Conservation (phyloP, 2,797 vertebrate genomes). For the Ataeniobius toweri region DNA sequence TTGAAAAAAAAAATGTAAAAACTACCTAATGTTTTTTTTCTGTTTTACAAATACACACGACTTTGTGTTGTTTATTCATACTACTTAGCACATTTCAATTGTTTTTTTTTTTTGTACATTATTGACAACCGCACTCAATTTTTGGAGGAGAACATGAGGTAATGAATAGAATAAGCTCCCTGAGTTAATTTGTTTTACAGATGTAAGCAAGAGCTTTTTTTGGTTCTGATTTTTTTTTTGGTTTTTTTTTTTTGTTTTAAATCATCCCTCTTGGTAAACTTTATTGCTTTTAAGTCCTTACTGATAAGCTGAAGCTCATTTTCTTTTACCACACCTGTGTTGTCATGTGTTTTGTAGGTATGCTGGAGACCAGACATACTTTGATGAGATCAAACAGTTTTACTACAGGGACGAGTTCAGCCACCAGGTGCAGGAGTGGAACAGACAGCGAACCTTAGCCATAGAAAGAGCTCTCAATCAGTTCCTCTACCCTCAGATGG, state of each 20-base stretch:
- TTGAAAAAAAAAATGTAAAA: not conserved
- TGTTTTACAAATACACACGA: not conserved
- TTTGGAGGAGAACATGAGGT: not conserved
- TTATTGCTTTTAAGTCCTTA: conserved; percentile 7
- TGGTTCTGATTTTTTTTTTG: not conserved
- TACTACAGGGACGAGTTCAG: conserved; percentile 99
- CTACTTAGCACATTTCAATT: not conserved
- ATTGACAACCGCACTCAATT: not conserved
- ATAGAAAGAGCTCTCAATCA: conserved; percentile 93
- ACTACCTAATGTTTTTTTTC: not conserved
- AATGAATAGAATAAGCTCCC: conserved; percentile 41
- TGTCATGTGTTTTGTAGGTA: conserved; percentile 72
- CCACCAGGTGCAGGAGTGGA: conserved; percentile 99
- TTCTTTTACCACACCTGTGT: not conserved
- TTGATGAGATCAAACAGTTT: conserved; percentile 99
- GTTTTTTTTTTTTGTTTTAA: conserved; percentile 6
- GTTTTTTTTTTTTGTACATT: not conserved
- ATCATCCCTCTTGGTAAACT: conserved; percentile 5
- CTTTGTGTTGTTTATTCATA: not conserved
- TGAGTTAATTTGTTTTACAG: conserved; percentile 19
- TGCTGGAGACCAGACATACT: conserved; percentile 95
- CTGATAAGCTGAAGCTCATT: not conserved
- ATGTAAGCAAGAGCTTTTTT: conserved; percentile 15
- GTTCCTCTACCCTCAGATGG: conserved; percentile 98
- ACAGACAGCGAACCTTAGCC: conserved; percentile 94